Evolutionary conservation across 1,140 invertebrate species (phyloP), one percentile per base, ranked within the genome.

Genomic region (Branchinecta lynchi): DNA sequence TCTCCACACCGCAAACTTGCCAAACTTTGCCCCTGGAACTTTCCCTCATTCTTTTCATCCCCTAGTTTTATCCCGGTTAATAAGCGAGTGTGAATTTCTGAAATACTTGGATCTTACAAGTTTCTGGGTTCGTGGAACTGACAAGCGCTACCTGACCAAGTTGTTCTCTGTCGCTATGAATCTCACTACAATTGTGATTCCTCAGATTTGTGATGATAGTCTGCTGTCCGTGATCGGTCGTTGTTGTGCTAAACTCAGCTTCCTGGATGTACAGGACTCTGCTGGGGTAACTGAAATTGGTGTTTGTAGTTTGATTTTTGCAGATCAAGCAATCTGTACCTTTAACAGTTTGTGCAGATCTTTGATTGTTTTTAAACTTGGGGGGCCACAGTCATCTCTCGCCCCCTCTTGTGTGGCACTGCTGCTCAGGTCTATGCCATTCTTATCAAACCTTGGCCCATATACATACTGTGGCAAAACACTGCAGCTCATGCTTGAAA

Each of bases 111-210:
- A 60, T 60, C 51, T 60, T 12, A 60, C 51, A 60, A 15, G 17
- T 60, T 60, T 60, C 17, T 60, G 51, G 51, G 51, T 60, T 15
- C 12, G 51, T 15, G 51, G 51, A 60, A 60, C 51, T 1, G 51
- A 60, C 51, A 60, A 60, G 17, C 12, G 51, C 12, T 60, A 60
- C 51, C 17, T 60, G 51, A 15, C 51, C 12, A 12, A 60, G 17
- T 60, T 60, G 17, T 60, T 60, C 17, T 15, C 12, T 6, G 17
- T 15, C 17, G 51, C 51, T 60, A 60, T 12, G 17, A 60, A 60
- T 20, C 51, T 60, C 17, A 60, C 51, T 60, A 15, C 51, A 60
- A 60, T 60, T 60, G 51, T 60, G 51, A 60, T 60, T 15, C 51
- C 51, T 60, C 51, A 60, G 17, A 60, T 60, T 15, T 60, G 51